Evolutionary conservation across 1,140 invertebrate species (phyloP), one percentile per base, ranked within the genome.

Genomic region (Paraescarpia echinospica): DNA sequence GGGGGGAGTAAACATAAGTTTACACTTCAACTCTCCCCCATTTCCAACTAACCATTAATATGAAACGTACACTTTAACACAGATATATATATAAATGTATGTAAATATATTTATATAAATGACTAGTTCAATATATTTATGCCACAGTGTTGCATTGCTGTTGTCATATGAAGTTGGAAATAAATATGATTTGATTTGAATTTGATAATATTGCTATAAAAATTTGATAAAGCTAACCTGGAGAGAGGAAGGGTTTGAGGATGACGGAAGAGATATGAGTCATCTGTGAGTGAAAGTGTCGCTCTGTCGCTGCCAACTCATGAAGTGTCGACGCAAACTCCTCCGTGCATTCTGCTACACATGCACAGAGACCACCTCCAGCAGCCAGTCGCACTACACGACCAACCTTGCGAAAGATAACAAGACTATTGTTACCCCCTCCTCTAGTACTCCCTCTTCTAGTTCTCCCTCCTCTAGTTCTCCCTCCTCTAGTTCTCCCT

Each of bases 281-380:
- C 33, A 93, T 35, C n/a, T 34, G 41, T 34, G 41, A 89, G 33
- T 91, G 90, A 35, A 93, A 92, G 91, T 91, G 89, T 35, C 92
- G 41, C 33, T 93, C 92, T 14, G 35, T 89, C 35, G 35, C 41
- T 5, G 92, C 89, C 31, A 93, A 59, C 48, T 93, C 92, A 92
- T 93, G 89, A 0, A 93, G 35, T 12, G 89, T 90, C 33, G 35
- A 93, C n/a, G 93, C 93, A 35, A 94, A 91, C 14, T 93, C 93
- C 27, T 92, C 41, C 2, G 94, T 88, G 89, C 93, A 92, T 89
- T 95, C 93, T 91, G 94, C 93, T 77, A 95, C 88, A 94, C 95
- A 95, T n/a, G 93, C 95, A 93, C 94, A 95, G 93, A 94, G 94
- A 89, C 94, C 93, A 93, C 95, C 95, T 12, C 95, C 95, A 91